Conservation (phyloP, 2,113 vertebrate genomes). For the Periophthalmus modestus region DNA sequence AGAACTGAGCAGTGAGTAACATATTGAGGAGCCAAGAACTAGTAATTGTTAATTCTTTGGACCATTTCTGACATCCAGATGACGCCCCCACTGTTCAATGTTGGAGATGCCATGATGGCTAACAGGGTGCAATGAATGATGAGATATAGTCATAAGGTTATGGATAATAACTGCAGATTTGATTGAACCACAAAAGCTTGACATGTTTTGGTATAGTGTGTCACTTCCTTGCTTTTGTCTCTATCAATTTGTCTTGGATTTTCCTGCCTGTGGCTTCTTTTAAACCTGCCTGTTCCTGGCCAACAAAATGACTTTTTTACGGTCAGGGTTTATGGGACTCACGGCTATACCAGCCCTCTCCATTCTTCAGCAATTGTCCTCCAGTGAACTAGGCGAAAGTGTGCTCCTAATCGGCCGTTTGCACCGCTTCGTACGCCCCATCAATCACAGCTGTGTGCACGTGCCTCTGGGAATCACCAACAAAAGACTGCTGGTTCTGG, state of each 20-base stretch:
- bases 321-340: slow-evolving; percentile 66
- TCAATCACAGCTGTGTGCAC: slow-evolving; percentile 58
- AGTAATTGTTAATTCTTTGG: neutral
- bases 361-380: slow-evolving; percentile 59
- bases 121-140: neutral
- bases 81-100: neutral
- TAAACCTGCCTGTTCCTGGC: slow-evolving; percentile 15
- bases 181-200: slow-evolving; percentile 28
- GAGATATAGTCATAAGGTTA: neutral
- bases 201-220: slow-evolving; percentile 12
- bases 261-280: slow-evolving; percentile 56
- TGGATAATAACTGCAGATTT: neutral
- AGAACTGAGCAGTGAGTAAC: slow-evolving; percentile 57
- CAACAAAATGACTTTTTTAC: slow-evolving; percentile 56
- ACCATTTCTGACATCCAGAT: neutral
- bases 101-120: neutral
- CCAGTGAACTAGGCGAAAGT: slow-evolving; percentile 55
- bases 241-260: slow-evolving; percentile 57
- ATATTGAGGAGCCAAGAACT: slow-evolving; percentile 33
- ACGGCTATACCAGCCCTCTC: slow-evolving; percentile 44
- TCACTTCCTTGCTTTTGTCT: slow-evolving; percentile 48
- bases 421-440: slow-evolving; percentile 69
- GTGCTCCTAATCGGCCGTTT: slow-evolving; percentile 71
- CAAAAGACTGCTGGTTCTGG: slow-evolving; percentile 79
- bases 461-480: slow-evolving; percentile 57